Evolutionary conservation across 2,888 invertebrate species (phyloP).

Genomic region (Tribolium freemani): DNA sequence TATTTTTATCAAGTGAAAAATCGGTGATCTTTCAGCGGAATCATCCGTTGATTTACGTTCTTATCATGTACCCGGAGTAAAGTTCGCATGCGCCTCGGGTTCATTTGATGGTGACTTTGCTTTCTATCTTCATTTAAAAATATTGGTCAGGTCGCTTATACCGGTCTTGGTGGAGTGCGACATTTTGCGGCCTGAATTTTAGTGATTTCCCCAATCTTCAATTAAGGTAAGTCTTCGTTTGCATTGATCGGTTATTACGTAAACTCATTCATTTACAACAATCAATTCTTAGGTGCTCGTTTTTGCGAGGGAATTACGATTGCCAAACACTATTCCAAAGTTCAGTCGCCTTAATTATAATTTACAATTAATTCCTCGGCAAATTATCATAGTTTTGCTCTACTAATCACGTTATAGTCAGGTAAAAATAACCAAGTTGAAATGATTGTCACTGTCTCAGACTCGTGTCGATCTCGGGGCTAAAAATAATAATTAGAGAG

Average conservation of each 20-base stretch:
- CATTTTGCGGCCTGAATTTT: conserved; percentile 11
- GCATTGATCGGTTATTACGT: too few species aligned
- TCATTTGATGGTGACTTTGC: conserved; percentile 27
- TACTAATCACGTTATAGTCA: not conserved
- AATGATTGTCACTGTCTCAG: not conserved
- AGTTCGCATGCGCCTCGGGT: conserved; percentile 36
- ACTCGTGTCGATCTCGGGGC: not conserved
- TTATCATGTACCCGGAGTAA: conserved; percentile 29
- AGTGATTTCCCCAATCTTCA: not conserved
- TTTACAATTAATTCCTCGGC: not conserved
- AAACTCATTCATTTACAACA: too few species aligned
- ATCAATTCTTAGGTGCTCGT: not conserved
- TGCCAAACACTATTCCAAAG: not conserved
- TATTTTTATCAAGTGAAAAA: not conserved
- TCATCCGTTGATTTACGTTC: conserved; percentile 13
- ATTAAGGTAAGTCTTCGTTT: not conserved
- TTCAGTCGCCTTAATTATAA: not conserved
- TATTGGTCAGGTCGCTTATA: conserved; percentile 1
- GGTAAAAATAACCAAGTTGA: not conserved
- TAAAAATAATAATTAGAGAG: not conserved
- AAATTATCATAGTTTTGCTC: not conserved
- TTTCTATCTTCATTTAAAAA: conserved; percentile 31
- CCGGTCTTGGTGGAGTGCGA: conserved; percentile 9
- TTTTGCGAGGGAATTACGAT: not conserved
- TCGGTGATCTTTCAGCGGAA: conserved; percentile 2